These are phyloP conservation scores for Bombycilla garrulus DNA, from an alignment of 2,113 vertebrate species.

Conservation along the genomic window DNA sequence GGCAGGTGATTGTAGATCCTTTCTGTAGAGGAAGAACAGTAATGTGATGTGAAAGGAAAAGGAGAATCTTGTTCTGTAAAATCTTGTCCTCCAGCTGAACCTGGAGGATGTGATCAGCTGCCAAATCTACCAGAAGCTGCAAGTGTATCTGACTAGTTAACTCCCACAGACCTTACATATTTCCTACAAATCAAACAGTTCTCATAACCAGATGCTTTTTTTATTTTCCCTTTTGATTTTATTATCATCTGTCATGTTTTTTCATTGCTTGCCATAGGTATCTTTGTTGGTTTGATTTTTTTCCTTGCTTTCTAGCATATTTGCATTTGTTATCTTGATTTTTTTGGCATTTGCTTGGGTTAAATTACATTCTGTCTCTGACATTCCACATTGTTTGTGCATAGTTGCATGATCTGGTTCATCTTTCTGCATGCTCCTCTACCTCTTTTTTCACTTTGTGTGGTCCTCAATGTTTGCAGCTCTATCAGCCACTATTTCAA, in stretches of 20 bases:
- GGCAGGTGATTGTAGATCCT: background rate
- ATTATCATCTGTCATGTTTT: background rate
- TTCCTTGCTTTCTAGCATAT: background rate
- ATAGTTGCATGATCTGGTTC: background rate
- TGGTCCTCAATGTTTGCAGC: constrained; percentile 9
- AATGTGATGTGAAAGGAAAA: background rate
- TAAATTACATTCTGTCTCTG: background rate
- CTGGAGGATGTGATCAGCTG: constrained; percentile 1
- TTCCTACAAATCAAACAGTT: background rate
- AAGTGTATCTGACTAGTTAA: constrained; percentile 13
- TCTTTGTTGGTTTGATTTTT: background rate
- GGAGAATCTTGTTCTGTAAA: background rate
- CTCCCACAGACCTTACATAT: constrained; percentile 28
- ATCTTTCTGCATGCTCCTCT: background rate
- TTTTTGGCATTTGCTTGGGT: background rate
- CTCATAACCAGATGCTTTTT: constrained; percentile 5
- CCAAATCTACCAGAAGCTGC: constrained; percentile 16
- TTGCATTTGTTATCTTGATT: background rate
- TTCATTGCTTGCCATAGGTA: background rate
- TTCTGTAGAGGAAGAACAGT: background rate
- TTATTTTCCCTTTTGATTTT: background rate
- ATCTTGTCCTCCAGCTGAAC: constrained; percentile 12
- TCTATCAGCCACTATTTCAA: background rate
- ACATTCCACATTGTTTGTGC: constrained; percentile 5
- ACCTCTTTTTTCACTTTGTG: constrained; percentile 34